These are phyloP conservation scores for Gnathonemus longibarbis DNA, from an alignment of 2,113 vertebrate genomes.

Conservation along the genomic window DNA sequence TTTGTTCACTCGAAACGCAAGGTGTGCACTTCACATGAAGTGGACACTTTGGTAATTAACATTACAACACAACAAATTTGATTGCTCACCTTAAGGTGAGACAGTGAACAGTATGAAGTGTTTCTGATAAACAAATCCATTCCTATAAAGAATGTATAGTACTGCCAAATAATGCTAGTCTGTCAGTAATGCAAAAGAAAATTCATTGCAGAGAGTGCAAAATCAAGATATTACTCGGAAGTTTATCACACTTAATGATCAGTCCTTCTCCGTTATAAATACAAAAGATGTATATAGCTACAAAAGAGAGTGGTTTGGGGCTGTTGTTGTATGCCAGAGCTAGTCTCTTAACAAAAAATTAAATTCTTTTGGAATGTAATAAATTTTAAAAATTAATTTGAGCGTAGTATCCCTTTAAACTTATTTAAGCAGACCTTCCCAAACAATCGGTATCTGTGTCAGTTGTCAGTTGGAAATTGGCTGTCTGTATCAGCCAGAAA, in stretches of 20 bases:
- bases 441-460: background rate
- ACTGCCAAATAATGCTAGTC: too few relatives aligned
- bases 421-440: background rate
- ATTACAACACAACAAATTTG: background rate
- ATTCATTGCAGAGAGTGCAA: too few relatives aligned
- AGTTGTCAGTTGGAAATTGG: background rate
- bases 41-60: background rate
- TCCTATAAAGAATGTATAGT: background rate
- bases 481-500: background rate
- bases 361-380: background rate
- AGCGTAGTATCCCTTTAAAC: background rate
- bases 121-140: background rate
- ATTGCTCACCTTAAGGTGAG: background rate
- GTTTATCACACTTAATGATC: too few relatives aligned
- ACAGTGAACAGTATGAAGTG: background rate
- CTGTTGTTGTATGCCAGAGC: too few relatives aligned
- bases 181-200: too few relatives aligned
- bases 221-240: too few relatives aligned
- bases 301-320: too few relatives aligned
- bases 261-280: too few relatives aligned
- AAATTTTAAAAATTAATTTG: background rate
- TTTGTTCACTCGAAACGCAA: background rate
- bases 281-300: too few relatives aligned
- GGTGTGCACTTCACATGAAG: background rate
- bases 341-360: too few relatives aligned